Base-by-base conservation (phyloP, 1,140 invertebrate species). In the Pararge aegeria region DNA sequence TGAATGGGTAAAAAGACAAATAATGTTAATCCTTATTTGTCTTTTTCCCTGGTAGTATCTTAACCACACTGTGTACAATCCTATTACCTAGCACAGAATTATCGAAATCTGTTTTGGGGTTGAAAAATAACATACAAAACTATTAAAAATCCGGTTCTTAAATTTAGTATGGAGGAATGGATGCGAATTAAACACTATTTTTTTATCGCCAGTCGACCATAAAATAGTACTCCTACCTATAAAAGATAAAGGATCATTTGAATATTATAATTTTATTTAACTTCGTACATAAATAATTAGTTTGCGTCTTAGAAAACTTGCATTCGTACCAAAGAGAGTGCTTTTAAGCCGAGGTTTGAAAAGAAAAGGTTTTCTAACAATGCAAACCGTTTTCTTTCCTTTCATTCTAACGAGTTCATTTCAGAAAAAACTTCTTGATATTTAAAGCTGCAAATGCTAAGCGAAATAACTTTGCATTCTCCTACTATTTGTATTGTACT, bases 381-480 rank as follows among this genome's bases (percentile, higher is more conserved):
- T 46, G 42, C 42, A 20, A 46, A 46, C 15, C 42, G 42, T 20
- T 46, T 46, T 46, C 42, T 20, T 46, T 46, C 42, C 42, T 20
- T 46, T 46, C 42, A 20, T 46, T 46, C 16, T 46, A 46, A 46
- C 19, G 42, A 46, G 42, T 46, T 46, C 42, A 46, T 46, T 46
- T 46, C 42, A 46, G 19, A 46, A 46, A 42, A 20, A 46, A 20
- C 19, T 46, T 46, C 42, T 20, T 46, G 16, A 46, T n/a, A 46
- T 20, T 46, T 19, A 46, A 46, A 46, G 42, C 42, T 46, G 24
- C 24, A 7, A 24, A 42, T 42, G 5, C 18, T 42, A 2, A 42
- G 24, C 24, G 24, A 7, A 24, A 24, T 4, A 24, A 7, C 4
- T 16, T 42, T 18, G 38, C 38, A 16, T n/a, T 10, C 10, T 12